Evolutionary conservation across 2,113 vertebrate species (phyloP).

Genomic region (Procavia capensis): DNA sequence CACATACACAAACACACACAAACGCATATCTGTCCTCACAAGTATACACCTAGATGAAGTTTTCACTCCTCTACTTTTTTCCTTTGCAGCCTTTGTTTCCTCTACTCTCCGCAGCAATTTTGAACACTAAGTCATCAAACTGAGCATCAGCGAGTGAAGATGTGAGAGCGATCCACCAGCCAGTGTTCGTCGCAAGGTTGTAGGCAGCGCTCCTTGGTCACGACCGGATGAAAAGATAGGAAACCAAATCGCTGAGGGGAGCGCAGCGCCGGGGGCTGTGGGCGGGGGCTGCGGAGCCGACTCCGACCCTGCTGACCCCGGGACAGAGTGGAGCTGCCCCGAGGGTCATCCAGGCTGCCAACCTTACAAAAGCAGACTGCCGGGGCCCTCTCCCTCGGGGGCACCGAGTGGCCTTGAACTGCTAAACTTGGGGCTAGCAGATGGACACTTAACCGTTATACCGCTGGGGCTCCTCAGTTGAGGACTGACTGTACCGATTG

Average conservation of each 20-base stretch:
- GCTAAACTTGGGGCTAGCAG: background rate
- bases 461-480: background rate
- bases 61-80: too few species aligned
- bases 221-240: too few species aligned
- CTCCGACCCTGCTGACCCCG: background rate
- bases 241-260: too few species aligned
- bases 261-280: too few species aligned
- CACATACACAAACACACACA: background rate
- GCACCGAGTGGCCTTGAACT: background rate
- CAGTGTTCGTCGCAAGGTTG: too few species aligned
- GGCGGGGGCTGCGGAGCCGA: background rate
- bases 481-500: background rate
- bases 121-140: too few species aligned
- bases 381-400: background rate
- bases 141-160: too few species aligned
- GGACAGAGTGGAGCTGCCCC: background rate
- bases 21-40: too few species aligned
- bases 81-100: background rate
- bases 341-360: background rate
- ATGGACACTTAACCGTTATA: background rate
- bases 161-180: too few species aligned
- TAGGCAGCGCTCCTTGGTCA: too few species aligned
- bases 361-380: background rate
- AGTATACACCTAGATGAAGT: too few species aligned
- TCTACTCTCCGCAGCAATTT: too few species aligned